Evolutionary conservation across 2,888 invertebrate species (phyloP), one percentile per base, ranked within the genome.

Genomic region (Kuschelorhynchus macadamiae): DNA sequence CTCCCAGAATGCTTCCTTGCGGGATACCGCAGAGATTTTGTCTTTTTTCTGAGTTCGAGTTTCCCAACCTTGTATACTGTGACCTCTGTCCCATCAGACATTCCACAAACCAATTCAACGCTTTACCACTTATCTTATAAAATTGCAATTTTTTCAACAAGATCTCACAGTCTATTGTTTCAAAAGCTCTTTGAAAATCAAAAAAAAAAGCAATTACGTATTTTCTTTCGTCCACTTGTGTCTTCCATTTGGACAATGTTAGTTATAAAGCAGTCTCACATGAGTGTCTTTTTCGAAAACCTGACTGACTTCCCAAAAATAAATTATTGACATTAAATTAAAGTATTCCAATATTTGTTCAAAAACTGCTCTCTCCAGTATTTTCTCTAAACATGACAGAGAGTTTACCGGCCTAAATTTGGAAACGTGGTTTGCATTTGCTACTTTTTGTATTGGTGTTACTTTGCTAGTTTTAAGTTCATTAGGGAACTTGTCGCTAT

Each of bases 1-100:
- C 30, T 47, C 49, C 4, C 14, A 59, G 20, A 47, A 21, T 47
- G 14, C 47, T 47, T 47, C 47, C 21, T 11, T 47, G 47, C n/a
- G 21, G 14, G 12, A 47, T 47, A 7, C 18, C 47, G 17, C 2
- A 47, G 5, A 8, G 5, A 20, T 47, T 36, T 47, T 20, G n/a
- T 25, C 25, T 47, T 17, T 47, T 47, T 7, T 20, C 9, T 21
- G 18, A 47, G 25, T 47, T n/a, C n/a, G 20, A 20, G 11, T 4
- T 21, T 17, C 18, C 47, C 18, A 47, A 20, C 11, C 47, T 47
- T 11, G 47, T 47, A 7, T 21, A 47, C 47, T 47, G 36, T 36
- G 36, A 36, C 36, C 36, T 36, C 2, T 36, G n/a, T 11, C n/a
- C 36, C 36, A 36, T 36, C 36, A 36, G 14, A 44, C 14, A 44